These are phyloP conservation scores for Phorcus lineatus DNA, from an alignment of 2,888 invertebrate species.

Conservation along the genomic window DNA sequence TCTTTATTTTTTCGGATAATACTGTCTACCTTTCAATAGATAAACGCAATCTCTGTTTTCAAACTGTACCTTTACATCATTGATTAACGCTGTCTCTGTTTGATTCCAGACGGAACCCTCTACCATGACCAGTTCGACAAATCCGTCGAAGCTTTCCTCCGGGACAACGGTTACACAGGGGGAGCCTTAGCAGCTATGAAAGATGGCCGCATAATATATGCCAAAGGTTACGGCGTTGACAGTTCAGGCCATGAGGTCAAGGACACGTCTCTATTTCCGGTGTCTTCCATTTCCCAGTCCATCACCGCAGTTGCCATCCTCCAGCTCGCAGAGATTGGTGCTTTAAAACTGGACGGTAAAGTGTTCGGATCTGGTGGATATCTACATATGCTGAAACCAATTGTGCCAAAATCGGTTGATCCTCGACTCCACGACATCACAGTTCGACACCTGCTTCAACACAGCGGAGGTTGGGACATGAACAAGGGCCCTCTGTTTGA, in stretches of 20 bases:
- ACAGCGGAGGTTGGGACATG: constrained; percentile 69
- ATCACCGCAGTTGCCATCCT: constrained; percentile 66
- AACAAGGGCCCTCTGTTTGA: constrained; percentile 57
- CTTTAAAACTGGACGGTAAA: constrained; percentile 49
- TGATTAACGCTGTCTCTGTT: neutral
- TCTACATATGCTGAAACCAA: constrained; percentile 50
- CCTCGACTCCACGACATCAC: constrained; percentile 64
- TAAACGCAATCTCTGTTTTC: too few species aligned
- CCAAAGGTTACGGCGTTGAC: constrained; percentile 58
- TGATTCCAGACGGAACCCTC: constrained; percentile 41
- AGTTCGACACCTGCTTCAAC: constrained; percentile 65
- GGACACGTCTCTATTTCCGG: constrained; percentile 48
- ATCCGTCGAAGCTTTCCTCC: constrained; percentile 54
- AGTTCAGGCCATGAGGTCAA: constrained; percentile 52
- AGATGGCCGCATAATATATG: constrained; percentile 57
- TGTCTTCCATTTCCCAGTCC: constrained; percentile 65
- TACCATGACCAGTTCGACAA: constrained; percentile 51
- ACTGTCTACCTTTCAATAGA: too few species aligned
- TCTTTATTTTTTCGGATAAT: too few species aligned
- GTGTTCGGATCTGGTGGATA: constrained; percentile 63
- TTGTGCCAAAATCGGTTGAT: constrained; percentile 45
- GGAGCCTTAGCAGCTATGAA: constrained; percentile 63
- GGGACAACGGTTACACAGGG: constrained; percentile 59
- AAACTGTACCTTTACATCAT: too few species aligned
- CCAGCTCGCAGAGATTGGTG: constrained; percentile 59